Conservation (phyloP, 1,140 invertebrate genomes). For the Halesus radiatus region DNA sequence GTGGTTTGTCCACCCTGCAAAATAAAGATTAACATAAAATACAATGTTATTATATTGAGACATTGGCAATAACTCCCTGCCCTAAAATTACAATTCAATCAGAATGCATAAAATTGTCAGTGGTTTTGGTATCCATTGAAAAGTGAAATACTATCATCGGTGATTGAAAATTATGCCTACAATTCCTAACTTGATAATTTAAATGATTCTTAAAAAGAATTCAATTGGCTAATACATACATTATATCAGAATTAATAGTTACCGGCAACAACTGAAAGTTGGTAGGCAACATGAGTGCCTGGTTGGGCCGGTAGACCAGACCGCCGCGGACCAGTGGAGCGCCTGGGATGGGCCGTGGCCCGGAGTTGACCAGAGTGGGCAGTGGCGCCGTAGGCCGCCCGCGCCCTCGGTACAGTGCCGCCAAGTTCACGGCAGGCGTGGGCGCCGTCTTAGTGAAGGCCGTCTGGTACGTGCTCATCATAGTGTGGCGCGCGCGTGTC, state of each 20-base stretch:
- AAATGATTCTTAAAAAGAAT: too few relatives aligned
- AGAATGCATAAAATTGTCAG: too few relatives aligned
- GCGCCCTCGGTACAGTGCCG: conserved; percentile 47
- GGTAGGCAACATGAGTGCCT: conserved; percentile 60
- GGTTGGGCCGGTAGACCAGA: conserved; percentile 66
- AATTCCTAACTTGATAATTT: too few relatives aligned
- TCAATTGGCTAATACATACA: too few relatives aligned
- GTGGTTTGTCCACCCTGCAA: conserved; percentile 41
- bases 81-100: too few relatives aligned
- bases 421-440: background rate
- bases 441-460: conserved; percentile 57
- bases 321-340: conserved; percentile 66
- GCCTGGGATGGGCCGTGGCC: conserved; percentile 62
- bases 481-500: conserved; percentile 68
- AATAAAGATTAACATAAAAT: too few relatives aligned
- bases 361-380: conserved; percentile 59
- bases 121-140: too few relatives aligned
- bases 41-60: too few relatives aligned
- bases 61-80: too few relatives aligned
- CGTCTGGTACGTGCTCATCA: conserved; percentile 63
- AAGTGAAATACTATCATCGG: too few relatives aligned
- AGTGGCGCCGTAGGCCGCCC: conserved; percentile 64
- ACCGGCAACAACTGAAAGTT: conserved; percentile 65
- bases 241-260: background rate
- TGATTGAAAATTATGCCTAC: too few relatives aligned